Evolutionary conservation across 2,888 invertebrate genomes (phyloP), one percentile per base, ranked within the genome.

Genomic region (Electrophaes corylata): DNA sequence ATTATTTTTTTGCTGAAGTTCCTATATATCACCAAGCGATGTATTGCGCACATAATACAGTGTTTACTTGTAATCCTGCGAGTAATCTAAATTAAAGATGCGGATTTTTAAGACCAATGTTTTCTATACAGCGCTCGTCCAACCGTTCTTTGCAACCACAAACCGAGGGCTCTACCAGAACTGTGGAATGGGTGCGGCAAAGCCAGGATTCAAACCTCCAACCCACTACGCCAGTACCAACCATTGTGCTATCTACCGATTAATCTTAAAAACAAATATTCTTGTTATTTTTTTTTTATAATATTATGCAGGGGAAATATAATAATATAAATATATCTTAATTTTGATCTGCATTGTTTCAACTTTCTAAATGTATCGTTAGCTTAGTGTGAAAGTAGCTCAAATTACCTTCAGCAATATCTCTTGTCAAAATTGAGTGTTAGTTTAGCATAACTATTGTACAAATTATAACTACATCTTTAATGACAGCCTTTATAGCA

Each of bases 181-280:
- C 39, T 2, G 37, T 52, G 19, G 53, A 46, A 18, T 57, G 54
- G 41, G 37, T 64, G 44, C 52, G 44, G n/a, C 41, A 55, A n/a
- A 44, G 26, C 37, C 50, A 53, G 35, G 60, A 60, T 23, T 40
- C 51, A 43, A 61, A 54, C 54, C 53, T 19, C 16, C 18, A 31
- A 39, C 37, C 29, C 40, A 12, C 58, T 35, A 74, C 78, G 3
- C 79, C 83, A 1, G 44, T 86, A 39, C 87, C 87, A 1, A 87
- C 76, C 33, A 88, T 88, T 43, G 73, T 86, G 4, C 66, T 88
- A 1, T 76, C 83, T 12, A 75, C 70, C 12, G 81, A 84, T 12
- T 81, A 58, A 46, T 12, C 10, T 23, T 23, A 4, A 23, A 23
- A 23, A 23, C 2, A n/a, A n/a, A n/a, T n/a, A n/a, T n/a, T n/a